Percentiles rank a stretch among this genome's conserved stretches.
phyloP scores from a whole-genome alignment of 2,113 vertebrate genomes.

The Cyrtonyx montezumae region DNA sequence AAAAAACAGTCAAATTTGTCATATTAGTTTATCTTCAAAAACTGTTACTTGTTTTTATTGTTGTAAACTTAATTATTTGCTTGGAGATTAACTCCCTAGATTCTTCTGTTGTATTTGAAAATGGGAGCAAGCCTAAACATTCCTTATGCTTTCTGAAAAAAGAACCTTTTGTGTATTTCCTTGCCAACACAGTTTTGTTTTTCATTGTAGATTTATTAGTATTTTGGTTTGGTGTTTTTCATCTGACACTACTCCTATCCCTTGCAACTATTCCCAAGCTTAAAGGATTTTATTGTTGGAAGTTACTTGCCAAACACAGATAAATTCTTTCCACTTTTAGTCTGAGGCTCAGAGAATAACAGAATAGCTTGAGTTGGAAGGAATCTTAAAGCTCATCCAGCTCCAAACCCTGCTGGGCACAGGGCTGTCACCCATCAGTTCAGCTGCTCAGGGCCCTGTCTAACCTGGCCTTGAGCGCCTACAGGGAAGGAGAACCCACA shows the following conservation, averaged over 20 bases:
- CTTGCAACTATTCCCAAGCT: background rate
- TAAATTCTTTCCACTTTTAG: background rate
- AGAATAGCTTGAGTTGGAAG: background rate
- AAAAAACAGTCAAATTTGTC: conserved; percentile 32
- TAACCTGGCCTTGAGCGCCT: background rate
- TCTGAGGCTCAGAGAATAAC: background rate
- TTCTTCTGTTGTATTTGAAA: background rate
- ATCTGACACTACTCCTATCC: background rate
- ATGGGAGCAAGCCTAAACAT: background rate
- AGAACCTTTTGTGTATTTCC: conserved; percentile 7
- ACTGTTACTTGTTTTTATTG: conserved; percentile 27
- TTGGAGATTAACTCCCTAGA: background rate
- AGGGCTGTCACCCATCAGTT: background rate
- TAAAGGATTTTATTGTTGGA: background rate
- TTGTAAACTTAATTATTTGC: conserved; percentile 27
- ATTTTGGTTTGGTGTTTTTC: background rate
- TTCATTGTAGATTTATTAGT: conserved; percentile 7
- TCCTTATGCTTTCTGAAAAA: conserved; percentile 20
- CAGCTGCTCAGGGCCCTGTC: too few relatives aligned
- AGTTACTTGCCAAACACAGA: background rate
- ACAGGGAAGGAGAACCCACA: background rate
- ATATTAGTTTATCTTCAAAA: conserved; percentile 51
- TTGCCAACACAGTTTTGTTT: background rate
- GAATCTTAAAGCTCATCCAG: too few relatives aligned
- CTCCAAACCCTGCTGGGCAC: background rate